Conservation (phyloP, 1,140 invertebrate species). For the Centruroides sculpturatus region DNA sequence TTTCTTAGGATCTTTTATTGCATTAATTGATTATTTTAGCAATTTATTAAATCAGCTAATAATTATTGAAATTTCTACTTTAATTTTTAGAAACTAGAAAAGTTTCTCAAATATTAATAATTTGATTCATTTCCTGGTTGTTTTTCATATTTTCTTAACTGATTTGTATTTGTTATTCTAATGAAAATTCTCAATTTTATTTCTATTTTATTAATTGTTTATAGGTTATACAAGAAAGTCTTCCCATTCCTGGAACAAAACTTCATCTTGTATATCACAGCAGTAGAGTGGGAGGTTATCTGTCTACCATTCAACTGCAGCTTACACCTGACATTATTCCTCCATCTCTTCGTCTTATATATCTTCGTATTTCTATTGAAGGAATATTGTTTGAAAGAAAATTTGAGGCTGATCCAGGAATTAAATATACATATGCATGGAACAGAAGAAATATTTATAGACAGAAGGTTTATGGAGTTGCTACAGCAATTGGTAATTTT, state of each 20-base stretch:
- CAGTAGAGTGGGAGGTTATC: conserved; percentile 32
- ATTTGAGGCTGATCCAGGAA: conserved; percentile 35
- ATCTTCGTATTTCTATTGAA: conserved; percentile 31
- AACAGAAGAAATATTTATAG: conserved; percentile 36
- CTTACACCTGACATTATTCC: conserved; percentile 32
- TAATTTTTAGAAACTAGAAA: too few species aligned
- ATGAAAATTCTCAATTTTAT: not conserved
- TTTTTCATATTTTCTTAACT: not conserved
- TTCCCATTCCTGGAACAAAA: conserved; percentile 69
- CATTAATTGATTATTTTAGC: too few species aligned
- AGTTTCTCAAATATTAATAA: too few species aligned
- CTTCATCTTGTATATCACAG: conserved; percentile 34
- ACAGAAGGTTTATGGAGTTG: conserved; percentile 61
- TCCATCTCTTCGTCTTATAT: conserved; percentile 23
- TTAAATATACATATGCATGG: conserved; percentile 38
- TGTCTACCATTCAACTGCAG: conserved; percentile 34
- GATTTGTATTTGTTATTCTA: not conserved
- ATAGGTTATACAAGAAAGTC: conserved; percentile 89
- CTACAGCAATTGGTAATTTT: conserved; percentile 42
- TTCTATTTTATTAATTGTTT: conserved; percentile 1
- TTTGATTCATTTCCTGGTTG: too few species aligned
- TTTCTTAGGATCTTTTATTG: too few species aligned
- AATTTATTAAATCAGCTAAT: too few species aligned
- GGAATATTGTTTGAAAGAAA: conserved; percentile 31
- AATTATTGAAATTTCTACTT: too few species aligned